These are phyloP conservation scores for Microcaecilia unicolor DNA, from an alignment of 2,797 vertebrate species.

Conservation along the genomic window DNA sequence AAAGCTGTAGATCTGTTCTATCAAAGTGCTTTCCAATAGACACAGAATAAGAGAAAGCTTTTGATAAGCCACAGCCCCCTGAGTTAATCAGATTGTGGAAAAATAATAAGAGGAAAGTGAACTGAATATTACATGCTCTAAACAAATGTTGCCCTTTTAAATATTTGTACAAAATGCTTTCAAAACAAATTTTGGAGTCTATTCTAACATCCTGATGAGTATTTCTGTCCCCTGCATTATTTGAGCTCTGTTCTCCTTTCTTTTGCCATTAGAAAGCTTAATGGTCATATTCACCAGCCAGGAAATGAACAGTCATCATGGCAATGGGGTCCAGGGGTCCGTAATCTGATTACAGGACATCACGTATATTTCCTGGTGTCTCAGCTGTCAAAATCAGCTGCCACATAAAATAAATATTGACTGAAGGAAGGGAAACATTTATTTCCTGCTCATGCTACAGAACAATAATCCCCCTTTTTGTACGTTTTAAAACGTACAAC, in stretches of 20 bases:
- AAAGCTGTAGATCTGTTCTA: too few species aligned
- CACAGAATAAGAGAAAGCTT: not conserved
- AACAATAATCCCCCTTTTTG: slow-evolving; percentile 71
- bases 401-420: slow-evolving; percentile 59
- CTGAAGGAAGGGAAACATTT: slow-evolving; percentile 48
- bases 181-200: not conserved
- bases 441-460: slow-evolving; percentile 55
- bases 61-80: too few species aligned
- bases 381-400: slow-evolving; percentile 46
- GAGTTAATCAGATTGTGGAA: too few species aligned
- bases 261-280: not conserved
- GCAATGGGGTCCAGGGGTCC: slow-evolving; percentile 41
- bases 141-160: too few species aligned
- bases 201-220: not conserved
- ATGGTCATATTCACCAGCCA: slow-evolving; percentile 33
- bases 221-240: not conserved
- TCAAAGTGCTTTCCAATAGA: too few species aligned
- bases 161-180: not conserved
- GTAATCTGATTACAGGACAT: slow-evolving; percentile 56
- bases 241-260: too few species aligned
- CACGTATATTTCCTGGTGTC: slow-evolving; percentile 23
- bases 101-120: too few species aligned
- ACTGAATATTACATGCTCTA: too few species aligned
- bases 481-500: slow-evolving; percentile 18
- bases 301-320: slow-evolving; percentile 58